Base-by-base conservation (phyloP, 1,140 invertebrate species). In the Diorhabda elongata region DNA sequence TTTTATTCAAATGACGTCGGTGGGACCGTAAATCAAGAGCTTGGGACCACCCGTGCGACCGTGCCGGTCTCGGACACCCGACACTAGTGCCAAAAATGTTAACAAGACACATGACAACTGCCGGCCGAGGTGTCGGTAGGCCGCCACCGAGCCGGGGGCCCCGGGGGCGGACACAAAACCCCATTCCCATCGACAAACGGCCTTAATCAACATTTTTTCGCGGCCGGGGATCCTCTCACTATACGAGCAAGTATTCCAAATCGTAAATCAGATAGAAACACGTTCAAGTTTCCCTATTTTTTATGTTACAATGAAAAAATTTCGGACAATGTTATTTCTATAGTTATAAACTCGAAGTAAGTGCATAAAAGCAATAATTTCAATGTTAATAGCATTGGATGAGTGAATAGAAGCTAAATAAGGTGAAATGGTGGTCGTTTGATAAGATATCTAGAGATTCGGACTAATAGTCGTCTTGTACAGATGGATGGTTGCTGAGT, bases 61-160 rank as follows among this genome's bases (percentile, higher is more conserved):
- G 69, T 68, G 67, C 71, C 71, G 73, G 70, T 66, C 69, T 61
- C 74, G 73, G 73, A 76, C 75, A 77, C 75, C 71, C 73, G 77
- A 76, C 75, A 75, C 77, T 76, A 77, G 77, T 78, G 79, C 79
- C 79, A 79, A 79, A 80, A 80, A 79, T 80, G 79, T 80, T 80
- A 80, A 80, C 79, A 80, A 80, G 79, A 79, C 77, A 77, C 76
- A 78, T 79, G 79, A 80, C 79, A 80, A 78, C 76, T 76, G 75
- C 74, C 76, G 74, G 70, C 72, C 76, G 71, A 64, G 63, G 63
- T 64, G 63, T 64, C 63, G n/a, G 44, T n/a, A 11, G 41, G 41
- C 58, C 58, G 63, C 63, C 65, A 43, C 44, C 44, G 69, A 69
- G 69, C 69, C 66, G 71, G 69, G 42, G 45, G 56, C 42, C 65